phyloP scores from a whole-genome alignment of 2,797 vertebrate genomes.

The Leptodactylus fallax region DNA sequence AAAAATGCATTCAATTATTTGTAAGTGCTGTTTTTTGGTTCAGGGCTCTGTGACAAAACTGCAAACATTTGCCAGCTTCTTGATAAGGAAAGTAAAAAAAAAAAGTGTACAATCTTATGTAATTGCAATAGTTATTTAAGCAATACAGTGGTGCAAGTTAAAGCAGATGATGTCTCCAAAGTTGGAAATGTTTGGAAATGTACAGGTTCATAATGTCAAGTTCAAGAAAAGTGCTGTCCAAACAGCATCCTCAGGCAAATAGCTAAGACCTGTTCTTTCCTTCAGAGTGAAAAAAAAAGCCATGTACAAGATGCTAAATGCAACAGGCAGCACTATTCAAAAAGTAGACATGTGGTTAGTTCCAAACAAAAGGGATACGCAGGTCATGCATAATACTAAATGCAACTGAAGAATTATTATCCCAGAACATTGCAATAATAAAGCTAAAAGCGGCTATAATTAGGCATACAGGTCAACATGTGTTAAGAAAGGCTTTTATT shows the following conservation, averaged over 20 bases:
- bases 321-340: not conserved
- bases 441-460: conserved; percentile 23
- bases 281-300: not conserved
- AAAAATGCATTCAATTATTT: not conserved
- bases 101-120: not conserved
- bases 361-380: conserved; percentile 54
- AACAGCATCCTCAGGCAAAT: not conserved
- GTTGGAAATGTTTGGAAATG: conserved; percentile 41
- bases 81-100: conserved; percentile 33
- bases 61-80: conserved; percentile 52
- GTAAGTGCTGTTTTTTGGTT: conserved; percentile 6
- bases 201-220: conserved; percentile 6
- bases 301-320: not conserved
- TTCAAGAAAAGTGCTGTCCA: conserved; percentile 27
- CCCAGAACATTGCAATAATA: not conserved
- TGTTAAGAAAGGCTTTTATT: not conserved
- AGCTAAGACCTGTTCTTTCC: not conserved
- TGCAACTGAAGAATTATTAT: conserved; percentile 28
- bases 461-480: not conserved
- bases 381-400: not conserved
- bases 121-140: conserved; percentile 21
- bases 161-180: conserved; percentile 21
- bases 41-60: not conserved
- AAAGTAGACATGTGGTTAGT: conserved; percentile 9
- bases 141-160: conserved; percentile 40